Evolutionary conservation across 2,888 invertebrate species (phyloP).

Genomic region (Archips crataeganus): DNA sequence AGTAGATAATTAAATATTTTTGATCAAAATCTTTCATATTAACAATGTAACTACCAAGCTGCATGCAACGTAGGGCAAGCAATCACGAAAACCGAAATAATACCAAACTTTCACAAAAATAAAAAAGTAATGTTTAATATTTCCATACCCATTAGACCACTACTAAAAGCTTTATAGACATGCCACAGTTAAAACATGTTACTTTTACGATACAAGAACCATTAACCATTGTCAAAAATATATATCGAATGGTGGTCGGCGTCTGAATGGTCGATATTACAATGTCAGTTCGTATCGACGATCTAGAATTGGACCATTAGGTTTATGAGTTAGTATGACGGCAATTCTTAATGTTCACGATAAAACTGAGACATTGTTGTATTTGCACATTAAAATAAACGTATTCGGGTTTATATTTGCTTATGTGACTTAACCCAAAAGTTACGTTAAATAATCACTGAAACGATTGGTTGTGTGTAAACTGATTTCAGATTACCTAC

Average conservation of each 20-base stretch:
- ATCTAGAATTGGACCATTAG: conserved; percentile 28
- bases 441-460: neutral
- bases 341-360: conserved; percentile 17
- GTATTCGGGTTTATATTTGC: neutral
- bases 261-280: conserved; percentile 5
- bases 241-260: neutral
- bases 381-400: conserved; percentile 4
- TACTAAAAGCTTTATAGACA: conserved; percentile 7
- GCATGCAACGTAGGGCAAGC: neutral
- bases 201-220: conserved; percentile 9
- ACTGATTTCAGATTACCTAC: neutral
- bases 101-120: neutral
- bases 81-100: neutral
- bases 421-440: neutral
- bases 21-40: no score
- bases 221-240: conserved; percentile 29
- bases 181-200: conserved; percentile 3
- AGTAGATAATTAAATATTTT: no score
- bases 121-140: neutral
- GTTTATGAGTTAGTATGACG: conserved; percentile 15
- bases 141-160: neutral
- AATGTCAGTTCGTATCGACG: conserved; percentile 21
- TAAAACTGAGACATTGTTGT: conserved; percentile 18
- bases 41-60: no score
- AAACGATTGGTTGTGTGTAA: neutral